phyloP scores from a whole-genome alignment of 2,888 invertebrate species.

The Sisyra terminalis region DNA sequence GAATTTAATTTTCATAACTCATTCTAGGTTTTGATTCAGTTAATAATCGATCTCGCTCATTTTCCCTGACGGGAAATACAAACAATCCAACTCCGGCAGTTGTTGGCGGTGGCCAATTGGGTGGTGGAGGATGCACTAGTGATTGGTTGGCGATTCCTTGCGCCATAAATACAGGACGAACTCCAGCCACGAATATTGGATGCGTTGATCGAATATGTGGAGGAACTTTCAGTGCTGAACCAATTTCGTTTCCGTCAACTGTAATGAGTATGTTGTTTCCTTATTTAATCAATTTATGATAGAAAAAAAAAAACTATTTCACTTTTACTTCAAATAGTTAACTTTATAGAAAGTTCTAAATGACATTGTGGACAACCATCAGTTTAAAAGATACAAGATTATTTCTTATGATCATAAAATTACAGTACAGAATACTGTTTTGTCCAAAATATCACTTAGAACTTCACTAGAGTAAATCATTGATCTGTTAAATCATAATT shows the following conservation, averaged over 20 bases:
- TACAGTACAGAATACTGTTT: no score
- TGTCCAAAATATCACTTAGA: no score
- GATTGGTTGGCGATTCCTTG: conserved; percentile 74
- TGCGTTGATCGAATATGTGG: conserved; percentile 74
- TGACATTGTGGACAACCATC: no score
- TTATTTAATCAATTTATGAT: neutral
- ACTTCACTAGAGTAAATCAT: no score
- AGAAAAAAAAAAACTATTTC: neutral
- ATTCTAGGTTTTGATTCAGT: conserved; percentile 26
- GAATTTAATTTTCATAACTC: neutral
- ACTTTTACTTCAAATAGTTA: no score
- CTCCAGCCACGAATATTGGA: conserved; percentile 34
- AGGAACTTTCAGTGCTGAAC: conserved; percentile 60
- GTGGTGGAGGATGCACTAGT: conserved; percentile 50
- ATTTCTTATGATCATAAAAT: no score
- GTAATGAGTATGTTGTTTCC: conserved; percentile 48
- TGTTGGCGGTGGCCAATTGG: conserved; percentile 42
- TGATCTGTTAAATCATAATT: no score
- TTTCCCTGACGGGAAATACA: conserved; percentile 65
- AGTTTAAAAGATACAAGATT: no score
- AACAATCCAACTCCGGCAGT: conserved; percentile 43
- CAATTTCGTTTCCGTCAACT: conserved; percentile 46
- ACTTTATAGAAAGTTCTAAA: no score
- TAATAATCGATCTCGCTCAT: conserved; percentile 54
- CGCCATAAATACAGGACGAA: conserved; percentile 47